A percentile compares a stretch with the other conserved stretches of the same genome.
Conservation (phyloP, 2,113 vertebrate species). For the Naja naja region DNA sequence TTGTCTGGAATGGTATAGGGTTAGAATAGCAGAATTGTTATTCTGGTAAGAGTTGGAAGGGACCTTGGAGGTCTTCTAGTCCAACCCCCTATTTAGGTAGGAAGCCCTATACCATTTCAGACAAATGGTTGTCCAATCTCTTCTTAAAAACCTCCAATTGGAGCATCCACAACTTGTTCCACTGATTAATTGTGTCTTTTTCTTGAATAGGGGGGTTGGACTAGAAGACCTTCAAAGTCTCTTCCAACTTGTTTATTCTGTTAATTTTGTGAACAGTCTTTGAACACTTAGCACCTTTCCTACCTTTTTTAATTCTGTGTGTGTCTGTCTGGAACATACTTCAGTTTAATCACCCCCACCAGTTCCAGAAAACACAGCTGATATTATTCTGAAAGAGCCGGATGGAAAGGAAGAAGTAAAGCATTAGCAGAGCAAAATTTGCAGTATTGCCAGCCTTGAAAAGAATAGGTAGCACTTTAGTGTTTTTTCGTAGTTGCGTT, state of each 20-base stretch:
- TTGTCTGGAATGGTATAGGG: not conserved
- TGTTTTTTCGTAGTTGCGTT: conserved; percentile 54
- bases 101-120: no score
- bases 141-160: no score
- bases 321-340: not conserved
- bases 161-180: no score
- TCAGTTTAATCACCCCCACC: not conserved
- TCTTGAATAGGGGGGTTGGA: not conserved
- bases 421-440: conserved; percentile 67
- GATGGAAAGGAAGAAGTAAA: not conserved
- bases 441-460: conserved; percentile 59
- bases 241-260: not conserved
- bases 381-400: conserved; percentile 44
- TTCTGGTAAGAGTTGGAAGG: no score
- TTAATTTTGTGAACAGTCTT: not conserved
- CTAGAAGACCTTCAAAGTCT: not conserved
- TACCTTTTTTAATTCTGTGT: not conserved
- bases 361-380: conserved; percentile 53
- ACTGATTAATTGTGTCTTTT: not conserved
- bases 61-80: no score
- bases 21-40: no score
- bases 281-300: not conserved
- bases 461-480: conserved; percentile 54
- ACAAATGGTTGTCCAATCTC: no score
- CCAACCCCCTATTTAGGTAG: no score